These are phyloP conservation scores for Theocolax elegans DNA, from an alignment of 1,140 invertebrate species.

Conservation along the genomic window DNA sequence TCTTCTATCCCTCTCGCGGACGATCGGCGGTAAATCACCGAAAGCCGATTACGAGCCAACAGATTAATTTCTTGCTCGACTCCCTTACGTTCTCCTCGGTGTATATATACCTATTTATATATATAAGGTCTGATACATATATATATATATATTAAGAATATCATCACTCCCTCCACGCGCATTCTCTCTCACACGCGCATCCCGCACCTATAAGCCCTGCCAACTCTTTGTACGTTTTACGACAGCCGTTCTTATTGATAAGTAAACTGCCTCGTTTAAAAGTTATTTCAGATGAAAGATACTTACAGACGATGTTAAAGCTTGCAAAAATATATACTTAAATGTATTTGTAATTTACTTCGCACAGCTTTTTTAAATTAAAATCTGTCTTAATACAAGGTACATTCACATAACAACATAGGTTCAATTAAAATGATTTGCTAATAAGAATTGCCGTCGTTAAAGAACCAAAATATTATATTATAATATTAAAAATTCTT, in stretches of 20 bases:
- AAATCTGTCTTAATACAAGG: too few relatives aligned
- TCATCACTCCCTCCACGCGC: slow-evolving; percentile 13
- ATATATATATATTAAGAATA: slow-evolving; percentile 34
- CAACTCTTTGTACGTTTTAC: slow-evolving; percentile 9
- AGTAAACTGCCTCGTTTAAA: background rate
- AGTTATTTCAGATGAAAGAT: too few relatives aligned
- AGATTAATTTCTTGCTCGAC: slow-evolving; percentile 60
- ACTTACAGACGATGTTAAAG: too few relatives aligned
- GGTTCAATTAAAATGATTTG: too few relatives aligned
- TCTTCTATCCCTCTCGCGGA: slow-evolving; percentile 49
- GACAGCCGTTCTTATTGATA: slow-evolving; percentile 15
- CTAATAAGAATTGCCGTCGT: too few relatives aligned
- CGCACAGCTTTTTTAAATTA: too few relatives aligned
- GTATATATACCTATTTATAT: background rate
- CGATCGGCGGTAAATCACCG: slow-evolving; percentile 54
- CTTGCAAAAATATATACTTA: too few relatives aligned
- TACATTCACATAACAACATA: too few relatives aligned
- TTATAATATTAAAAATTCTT: too few relatives aligned
- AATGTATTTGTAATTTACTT: too few relatives aligned
- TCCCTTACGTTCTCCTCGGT: background rate
- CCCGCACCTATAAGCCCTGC: background rate
- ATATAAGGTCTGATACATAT: slow-evolving; percentile 1
- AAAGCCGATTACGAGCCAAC: slow-evolving; percentile 64
- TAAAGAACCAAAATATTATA: too few relatives aligned
- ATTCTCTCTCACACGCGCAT: background rate